Evolutionary conservation across 92 coral and sea anemone genomes (phyloP), one percentile per base, ranked within the genome.

Genomic region (Umimayanthus kanabou): DNA sequence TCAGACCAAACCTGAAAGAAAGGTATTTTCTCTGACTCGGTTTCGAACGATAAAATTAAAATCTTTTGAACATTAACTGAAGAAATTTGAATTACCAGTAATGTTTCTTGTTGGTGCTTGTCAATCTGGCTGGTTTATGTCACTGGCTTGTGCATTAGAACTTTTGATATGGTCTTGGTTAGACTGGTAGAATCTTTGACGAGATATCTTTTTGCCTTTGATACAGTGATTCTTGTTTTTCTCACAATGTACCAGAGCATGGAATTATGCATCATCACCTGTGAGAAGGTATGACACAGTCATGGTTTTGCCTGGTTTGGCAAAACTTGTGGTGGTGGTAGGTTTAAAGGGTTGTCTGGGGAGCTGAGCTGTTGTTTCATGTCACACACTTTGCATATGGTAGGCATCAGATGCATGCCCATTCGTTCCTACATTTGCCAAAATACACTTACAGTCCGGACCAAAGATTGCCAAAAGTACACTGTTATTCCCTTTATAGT

Each of bases 201-300:
- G 13, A 90, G 69, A 80, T 93, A 92, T 42, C 95, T 66, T 75
- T 92, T 92, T 73, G 80, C 73, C 76, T 90, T 88, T 67, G 95
- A 92, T 33, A 90, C 95, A 55, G 95, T 92, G 13, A 90, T 86
- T 81, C 94, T 81, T 40, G 85, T 73, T 82, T 92, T 80, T 45
- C 90, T 84, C 50, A 90, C 90, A 89, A 82, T 80, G 81, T 84
- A 92, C 94, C 94, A 85, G 65, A 87, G 65, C 79, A 57, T 90
- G 80, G 90, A 76, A 45, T 61, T 50, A 57, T 18, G 65, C 23
- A 57, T 57, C 65, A 16, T 57, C 65, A 57, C 65, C 65, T 57
- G 65, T 57, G 11, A 57, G 65, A 57, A 57, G 20, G 65, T 57
- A 57, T 57, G 78, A 47, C 28, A 73, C 78, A 10, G 78, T n/a